A percentile compares a stretch with the other conserved stretches of the same genome.
Conservation (phyloP, 1,140 invertebrate genomes). For the Eumeta japonica region DNA sequence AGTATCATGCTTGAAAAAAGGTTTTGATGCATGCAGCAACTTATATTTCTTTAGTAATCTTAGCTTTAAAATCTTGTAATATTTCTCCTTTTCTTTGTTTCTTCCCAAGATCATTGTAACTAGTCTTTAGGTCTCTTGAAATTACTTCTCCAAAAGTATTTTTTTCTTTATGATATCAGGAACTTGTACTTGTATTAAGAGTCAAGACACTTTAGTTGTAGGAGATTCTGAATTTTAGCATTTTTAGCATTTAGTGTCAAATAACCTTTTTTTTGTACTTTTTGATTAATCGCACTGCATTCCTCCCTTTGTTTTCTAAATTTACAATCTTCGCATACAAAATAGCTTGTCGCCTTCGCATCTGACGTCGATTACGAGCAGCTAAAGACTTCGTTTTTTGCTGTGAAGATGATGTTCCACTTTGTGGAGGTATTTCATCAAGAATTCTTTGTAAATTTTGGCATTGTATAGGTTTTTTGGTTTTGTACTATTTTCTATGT, state of each 20-base stretch:
- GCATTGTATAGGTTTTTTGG: background rate
- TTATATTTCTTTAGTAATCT: conserved; percentile 1
- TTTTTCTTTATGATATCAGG: conserved; percentile 1
- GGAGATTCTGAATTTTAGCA: background rate
- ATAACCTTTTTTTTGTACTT: background rate
- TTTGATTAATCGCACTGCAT: conserved; percentile 9
- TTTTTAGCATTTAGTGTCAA: background rate
- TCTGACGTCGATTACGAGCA: background rate
- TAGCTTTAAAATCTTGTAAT: background rate
- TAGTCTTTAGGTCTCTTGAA: background rate
- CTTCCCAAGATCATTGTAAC: background rate
- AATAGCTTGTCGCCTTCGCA: background rate
- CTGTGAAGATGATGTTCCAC: background rate
- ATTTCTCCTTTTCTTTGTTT: background rate
- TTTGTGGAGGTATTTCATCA: conserved; percentile 1
- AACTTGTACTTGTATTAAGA: conserved; percentile 1
- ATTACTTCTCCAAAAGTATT: conserved; percentile 1
- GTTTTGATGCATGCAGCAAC: background rate
- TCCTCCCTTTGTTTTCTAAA: background rate
- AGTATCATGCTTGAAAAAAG: background rate
- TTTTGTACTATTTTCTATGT: background rate
- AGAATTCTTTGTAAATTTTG: background rate
- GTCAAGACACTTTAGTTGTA: background rate
- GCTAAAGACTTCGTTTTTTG: background rate
- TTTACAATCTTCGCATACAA: background rate